A percentile compares a stretch with the other conserved stretches of the same genome.
Conservation (phyloP, 92 coral and sea anemone genomes). For the Blastomussa wellsi region DNA sequence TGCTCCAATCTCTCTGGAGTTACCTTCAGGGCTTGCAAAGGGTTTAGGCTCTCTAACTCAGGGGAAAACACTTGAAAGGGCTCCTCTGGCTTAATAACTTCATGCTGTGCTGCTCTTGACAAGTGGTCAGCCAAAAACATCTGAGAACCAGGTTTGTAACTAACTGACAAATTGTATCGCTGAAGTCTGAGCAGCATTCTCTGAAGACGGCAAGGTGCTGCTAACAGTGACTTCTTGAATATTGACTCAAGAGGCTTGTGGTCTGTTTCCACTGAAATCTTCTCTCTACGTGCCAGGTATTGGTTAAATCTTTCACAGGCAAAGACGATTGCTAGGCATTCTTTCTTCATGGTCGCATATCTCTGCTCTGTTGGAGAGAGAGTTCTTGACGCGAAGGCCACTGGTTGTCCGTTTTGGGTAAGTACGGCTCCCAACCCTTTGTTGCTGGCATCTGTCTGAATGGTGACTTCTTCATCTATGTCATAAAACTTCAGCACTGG, state of each 20-base stretch:
- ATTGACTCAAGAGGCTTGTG: constrained; percentile 48
- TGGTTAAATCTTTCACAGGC: constrained; percentile 44
- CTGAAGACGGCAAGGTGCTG: constrained; percentile 46
- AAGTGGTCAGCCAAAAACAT: constrained; percentile 55
- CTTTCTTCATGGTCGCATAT: constrained; percentile 36
- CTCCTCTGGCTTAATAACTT: constrained; percentile 19
- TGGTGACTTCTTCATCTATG: too few species aligned
- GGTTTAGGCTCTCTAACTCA: constrained; percentile 36
- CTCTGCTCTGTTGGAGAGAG: constrained; percentile 42
- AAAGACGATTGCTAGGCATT: constrained; percentile 47
- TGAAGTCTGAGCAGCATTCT: constrained; percentile 49
- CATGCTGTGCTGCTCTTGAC: constrained; percentile 55
- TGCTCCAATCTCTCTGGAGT: constrained; percentile 36
- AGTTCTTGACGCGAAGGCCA: constrained; percentile 47
- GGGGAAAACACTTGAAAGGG: constrained; percentile 54
- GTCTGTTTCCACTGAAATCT: constrained; percentile 39
- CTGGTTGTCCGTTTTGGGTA: constrained; percentile 53
- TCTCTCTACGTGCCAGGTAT: constrained; percentile 27
- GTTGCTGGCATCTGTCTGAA: constrained; percentile 31
- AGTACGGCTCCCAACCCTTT: constrained; percentile 50
- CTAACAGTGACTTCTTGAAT: constrained; percentile 43
- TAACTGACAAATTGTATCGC: constrained; percentile 37
- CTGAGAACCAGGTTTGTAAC: constrained; percentile 58
- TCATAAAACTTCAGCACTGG: too few species aligned
- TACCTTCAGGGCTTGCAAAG: too few species aligned